A percentile compares a stretch with the other conserved stretches of the same genome.
Conservation (phyloP, 2,797 vertebrate genomes). For the Gallinago solitaria region DNA sequence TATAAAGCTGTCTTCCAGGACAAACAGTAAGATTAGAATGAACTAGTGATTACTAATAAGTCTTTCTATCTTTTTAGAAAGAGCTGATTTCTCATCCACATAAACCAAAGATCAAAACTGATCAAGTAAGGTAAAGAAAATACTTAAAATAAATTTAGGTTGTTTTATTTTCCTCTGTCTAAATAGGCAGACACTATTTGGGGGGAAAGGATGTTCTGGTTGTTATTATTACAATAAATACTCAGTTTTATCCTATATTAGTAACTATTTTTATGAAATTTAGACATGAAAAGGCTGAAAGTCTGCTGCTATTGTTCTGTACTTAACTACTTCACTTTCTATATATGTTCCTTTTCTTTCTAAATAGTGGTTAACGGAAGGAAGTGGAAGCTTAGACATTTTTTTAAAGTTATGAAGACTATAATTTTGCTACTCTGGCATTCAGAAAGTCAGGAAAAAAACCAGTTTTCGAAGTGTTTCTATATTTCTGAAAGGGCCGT, state of each 20-base stretch:
- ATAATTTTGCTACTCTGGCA: not conserved
- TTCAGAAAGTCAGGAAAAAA: not conserved
- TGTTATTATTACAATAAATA: not conserved
- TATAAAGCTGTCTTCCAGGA: not conserved
- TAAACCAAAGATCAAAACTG: conserved; percentile 23
- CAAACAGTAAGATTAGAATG: not conserved
- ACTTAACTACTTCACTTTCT: not conserved
- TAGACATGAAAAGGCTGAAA: not conserved
- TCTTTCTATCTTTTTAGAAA: conserved; percentile 56
- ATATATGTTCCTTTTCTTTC: not conserved
- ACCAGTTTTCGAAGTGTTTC: not conserved
- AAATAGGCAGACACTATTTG: not conserved
- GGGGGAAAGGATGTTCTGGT: not conserved
- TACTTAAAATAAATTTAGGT: not conserved
- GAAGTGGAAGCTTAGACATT: not conserved
- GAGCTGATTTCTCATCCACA: conserved; percentile 61
- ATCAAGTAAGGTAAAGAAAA: conserved; percentile 19
- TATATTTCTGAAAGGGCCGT: not conserved
- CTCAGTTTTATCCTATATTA: not conserved
- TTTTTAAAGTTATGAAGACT: not conserved
- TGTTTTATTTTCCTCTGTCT: not conserved
- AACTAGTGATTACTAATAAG: not conserved
- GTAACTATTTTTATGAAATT: not conserved
- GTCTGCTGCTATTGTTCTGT: not conserved
- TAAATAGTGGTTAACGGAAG: not conserved